Percentiles rank a stretch among this genome's conserved stretches.
phyloP scores from a whole-genome alignment of 2,113 vertebrate genomes.

The Caloenas nicobarica region DNA sequence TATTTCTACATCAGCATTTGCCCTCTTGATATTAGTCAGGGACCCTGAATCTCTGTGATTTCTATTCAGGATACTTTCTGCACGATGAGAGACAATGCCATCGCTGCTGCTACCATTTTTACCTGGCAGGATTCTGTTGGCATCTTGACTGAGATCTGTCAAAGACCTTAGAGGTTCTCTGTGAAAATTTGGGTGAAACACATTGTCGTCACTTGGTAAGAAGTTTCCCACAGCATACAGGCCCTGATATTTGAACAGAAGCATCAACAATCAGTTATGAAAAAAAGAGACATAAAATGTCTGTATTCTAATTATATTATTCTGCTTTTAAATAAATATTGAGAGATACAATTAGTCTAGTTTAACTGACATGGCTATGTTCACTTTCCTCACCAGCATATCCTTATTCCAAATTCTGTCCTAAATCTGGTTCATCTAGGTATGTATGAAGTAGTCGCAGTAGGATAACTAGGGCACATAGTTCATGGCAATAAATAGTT shows the following conservation, averaged over 20 bases:
- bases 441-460: background rate
- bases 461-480: background rate
- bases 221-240: constrained; percentile 96
- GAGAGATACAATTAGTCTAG: background rate
- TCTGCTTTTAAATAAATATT: background rate
- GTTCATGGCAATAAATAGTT: background rate
- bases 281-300: background rate
- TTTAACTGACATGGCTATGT: background rate
- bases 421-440: background rate
- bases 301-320: background rate
- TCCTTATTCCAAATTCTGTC: background rate
- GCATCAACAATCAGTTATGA: background rate
- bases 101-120: constrained; percentile 82
- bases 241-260: constrained; percentile 79
- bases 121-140: constrained; percentile 84
- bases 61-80: constrained; percentile 87
- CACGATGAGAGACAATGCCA: constrained; percentile 79
- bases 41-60: constrained; percentile 82
- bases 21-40: constrained; percentile 83
- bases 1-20: constrained; percentile 91
- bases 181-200: constrained; percentile 64
- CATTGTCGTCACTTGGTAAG: constrained; percentile 85
- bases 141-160: constrained; percentile 88
- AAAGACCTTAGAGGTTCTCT: constrained; percentile 82
- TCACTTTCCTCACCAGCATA: background rate